Conservation (phyloP, 2,113 vertebrate genomes). For the Entomyzon cyanotis region DNA sequence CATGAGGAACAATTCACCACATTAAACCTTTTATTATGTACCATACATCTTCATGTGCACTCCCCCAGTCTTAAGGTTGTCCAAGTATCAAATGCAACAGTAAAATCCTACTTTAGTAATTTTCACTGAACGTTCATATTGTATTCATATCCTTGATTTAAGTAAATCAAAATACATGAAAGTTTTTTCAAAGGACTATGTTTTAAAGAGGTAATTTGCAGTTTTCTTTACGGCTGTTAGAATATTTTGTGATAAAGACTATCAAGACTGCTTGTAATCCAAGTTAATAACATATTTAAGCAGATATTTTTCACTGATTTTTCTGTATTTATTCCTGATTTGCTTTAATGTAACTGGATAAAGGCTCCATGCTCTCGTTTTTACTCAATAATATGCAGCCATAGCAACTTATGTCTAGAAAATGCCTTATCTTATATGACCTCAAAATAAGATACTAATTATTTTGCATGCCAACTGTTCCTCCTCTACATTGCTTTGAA, state of each 20-base stretch:
- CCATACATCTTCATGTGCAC: not conserved
- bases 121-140: not conserved
- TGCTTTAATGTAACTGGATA: not conserved
- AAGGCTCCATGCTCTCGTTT: not conserved
- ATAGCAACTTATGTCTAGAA: conserved; percentile 1
- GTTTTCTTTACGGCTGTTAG: not conserved
- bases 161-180: not conserved
- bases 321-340: not conserved
- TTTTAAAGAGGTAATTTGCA: not conserved
- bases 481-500: conserved; percentile 20
- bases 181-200: not conserved
- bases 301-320: not conserved
- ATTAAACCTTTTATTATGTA: not conserved
- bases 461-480: conserved; percentile 19
- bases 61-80: not conserved
- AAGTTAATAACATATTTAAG: not conserved
- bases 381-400: not conserved
- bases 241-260: not conserved
- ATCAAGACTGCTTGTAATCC: not conserved
- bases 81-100: not conserved
- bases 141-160: not conserved
- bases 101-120: not conserved
- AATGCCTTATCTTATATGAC: not conserved
- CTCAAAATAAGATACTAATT: not conserved
- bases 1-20: not conserved